These are phyloP conservation scores for Andrena camellia DNA, from an alignment of 2,888 invertebrate genomes.

Conservation along the genomic window DNA sequence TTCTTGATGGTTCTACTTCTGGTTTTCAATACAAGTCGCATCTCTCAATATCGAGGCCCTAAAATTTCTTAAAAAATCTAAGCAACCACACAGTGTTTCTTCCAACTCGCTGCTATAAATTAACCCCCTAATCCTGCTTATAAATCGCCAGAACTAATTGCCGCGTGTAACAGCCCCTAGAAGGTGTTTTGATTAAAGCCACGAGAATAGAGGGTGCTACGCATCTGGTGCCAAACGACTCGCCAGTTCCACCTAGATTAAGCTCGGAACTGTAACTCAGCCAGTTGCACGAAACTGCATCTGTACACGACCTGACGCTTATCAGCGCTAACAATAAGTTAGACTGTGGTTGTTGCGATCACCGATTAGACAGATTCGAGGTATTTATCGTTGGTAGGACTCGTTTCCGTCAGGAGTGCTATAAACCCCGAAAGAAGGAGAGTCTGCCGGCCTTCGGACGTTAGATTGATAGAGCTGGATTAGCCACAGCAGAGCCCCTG, in stretches of 20 bases:
- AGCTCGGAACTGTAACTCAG: constrained; percentile 25
- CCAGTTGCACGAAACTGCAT: constrained; percentile 2
- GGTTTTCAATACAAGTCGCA: too few relatives aligned
- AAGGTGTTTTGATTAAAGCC: constrained; percentile 77
- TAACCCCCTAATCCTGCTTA: constrained; percentile 73
- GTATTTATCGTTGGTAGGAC: constrained; percentile 18
- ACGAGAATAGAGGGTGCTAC: constrained; percentile 62
- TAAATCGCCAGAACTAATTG: constrained; percentile 78
- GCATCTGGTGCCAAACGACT: constrained; percentile 69
- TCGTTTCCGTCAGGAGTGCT: constrained; percentile 47
- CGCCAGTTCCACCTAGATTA: constrained; percentile 20
- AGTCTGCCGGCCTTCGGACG: constrained; percentile 67
- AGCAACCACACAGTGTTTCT: neutral
- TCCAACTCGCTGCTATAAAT: constrained; percentile 70
- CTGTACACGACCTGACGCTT: neutral
- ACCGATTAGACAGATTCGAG: neutral
- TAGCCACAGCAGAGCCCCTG: constrained; percentile 75
- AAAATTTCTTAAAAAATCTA: neutral
- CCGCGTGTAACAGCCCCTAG: constrained; percentile 70
- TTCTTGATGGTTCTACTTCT: too few relatives aligned
- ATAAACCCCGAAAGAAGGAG: constrained; percentile 61
- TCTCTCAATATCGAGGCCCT: neutral
- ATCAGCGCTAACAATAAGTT: neutral
- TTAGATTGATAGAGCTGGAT: constrained; percentile 83
- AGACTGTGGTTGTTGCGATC: neutral